Percentiles rank a stretch among this genome's conserved stretches.
phyloP scores from a whole-genome alignment of 2,888 invertebrate species.

The Andrena trimmerana region DNA sequence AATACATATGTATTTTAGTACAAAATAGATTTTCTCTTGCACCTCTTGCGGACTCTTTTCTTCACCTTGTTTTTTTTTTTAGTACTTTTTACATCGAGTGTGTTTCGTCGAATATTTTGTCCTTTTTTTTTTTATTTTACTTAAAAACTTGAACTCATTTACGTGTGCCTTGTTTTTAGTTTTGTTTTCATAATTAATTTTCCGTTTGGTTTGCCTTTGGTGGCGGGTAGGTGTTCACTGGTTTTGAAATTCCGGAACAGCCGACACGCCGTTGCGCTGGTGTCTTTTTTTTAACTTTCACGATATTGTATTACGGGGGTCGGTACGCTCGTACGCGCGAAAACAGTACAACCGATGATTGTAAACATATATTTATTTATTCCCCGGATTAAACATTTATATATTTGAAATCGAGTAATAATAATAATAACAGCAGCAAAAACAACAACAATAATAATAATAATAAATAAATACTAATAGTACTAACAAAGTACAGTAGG shows the following conservation, averaged over 20 bases:
- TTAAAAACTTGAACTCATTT: slow-evolving; percentile 6
- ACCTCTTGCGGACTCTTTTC: slow-evolving; percentile 17
- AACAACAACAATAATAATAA: too few species aligned
- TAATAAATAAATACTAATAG: too few species aligned
- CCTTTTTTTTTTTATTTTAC: slow-evolving; percentile 17
- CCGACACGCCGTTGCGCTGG: not conserved
- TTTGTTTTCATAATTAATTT: slow-evolving; percentile 23
- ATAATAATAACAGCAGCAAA: too few species aligned
- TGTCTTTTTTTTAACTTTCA: slow-evolving; percentile 15
- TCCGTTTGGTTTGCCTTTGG: slow-evolving; percentile 56
- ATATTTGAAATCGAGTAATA: too few species aligned
- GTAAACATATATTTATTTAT: slow-evolving; percentile 60
- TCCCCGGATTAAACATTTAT: slow-evolving; percentile 2
- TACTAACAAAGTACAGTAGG: too few species aligned
- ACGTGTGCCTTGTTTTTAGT: slow-evolving; percentile 37
- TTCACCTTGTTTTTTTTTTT: slow-evolving; percentile 11
- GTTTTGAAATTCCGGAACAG: slow-evolving; percentile 4
- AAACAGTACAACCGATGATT: slow-evolving; percentile 39
- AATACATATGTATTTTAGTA: slow-evolving; percentile 1
- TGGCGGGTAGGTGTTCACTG: slow-evolving; percentile 62
- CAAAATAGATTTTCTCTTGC: slow-evolving; percentile 20
- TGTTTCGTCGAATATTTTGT: slow-evolving; percentile 35
- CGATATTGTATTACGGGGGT: too few species aligned
- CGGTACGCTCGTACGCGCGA: not conserved
- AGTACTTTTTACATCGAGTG: slow-evolving; percentile 16